phyloP scores from a whole-genome alignment of 2,797 vertebrate genomes.

The Gastrophryne carolinensis region DNA sequence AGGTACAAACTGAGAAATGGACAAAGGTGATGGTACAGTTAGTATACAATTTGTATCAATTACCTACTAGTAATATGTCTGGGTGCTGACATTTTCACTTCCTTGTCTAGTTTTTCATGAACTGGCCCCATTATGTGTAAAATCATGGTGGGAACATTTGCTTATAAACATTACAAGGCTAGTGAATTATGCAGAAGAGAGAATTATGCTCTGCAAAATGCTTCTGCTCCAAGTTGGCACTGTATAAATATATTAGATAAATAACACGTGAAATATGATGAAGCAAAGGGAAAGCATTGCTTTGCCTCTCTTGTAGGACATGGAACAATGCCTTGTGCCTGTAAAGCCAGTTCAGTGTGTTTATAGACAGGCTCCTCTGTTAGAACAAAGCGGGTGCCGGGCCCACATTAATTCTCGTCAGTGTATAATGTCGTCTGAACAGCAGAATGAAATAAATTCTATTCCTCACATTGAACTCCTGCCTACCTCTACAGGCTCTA shows the following conservation, averaged over 20 bases:
- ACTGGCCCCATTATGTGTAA: too few species aligned
- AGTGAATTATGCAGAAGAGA: too few species aligned
- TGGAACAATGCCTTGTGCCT: not conserved
- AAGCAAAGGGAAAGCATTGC: not conserved
- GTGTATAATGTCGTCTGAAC: constrained; percentile 21
- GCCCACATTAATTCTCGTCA: constrained; percentile 26
- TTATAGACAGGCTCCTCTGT: not conserved
- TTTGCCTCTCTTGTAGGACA: not conserved
- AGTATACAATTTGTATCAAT: too few species aligned
- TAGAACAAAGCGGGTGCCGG: not conserved
- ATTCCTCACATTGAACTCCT: constrained; percentile 15
- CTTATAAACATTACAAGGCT: too few species aligned
- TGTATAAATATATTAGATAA: not conserved
- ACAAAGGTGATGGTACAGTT: too few species aligned
- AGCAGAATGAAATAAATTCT: constrained; percentile 18
- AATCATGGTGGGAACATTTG: too few species aligned
- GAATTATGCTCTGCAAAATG: too few species aligned
- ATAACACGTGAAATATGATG: not conserved
- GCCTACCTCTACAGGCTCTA: constrained; percentile 15
- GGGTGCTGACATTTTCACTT: too few species aligned
- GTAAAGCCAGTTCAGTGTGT: not conserved
- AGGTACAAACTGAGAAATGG: too few species aligned
- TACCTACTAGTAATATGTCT: too few species aligned
- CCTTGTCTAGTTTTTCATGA: too few species aligned
- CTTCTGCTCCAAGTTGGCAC: not conserved